Base-by-base conservation (phyloP, 2,113 vertebrate species). In the Notothenia rossii region DNA sequence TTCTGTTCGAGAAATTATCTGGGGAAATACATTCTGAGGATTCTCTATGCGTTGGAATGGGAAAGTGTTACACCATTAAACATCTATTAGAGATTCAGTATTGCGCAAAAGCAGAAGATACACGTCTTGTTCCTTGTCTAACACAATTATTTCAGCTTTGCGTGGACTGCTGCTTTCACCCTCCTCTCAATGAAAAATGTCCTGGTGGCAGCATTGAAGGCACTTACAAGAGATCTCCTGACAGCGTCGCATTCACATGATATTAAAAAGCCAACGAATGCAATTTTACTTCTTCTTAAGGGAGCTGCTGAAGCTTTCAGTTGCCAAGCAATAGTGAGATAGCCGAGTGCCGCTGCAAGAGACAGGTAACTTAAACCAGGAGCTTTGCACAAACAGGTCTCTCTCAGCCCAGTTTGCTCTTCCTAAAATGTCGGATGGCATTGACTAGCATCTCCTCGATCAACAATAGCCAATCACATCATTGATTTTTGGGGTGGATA, bases 221-320 rank as follows among this genome's bases (percentile, higher is more conserved):
- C 48, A 22, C 51, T 55, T 60, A 66, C 48, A 33, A 82, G 59
- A 77, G 75, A 72, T 61, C 84, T 75, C 83, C 83, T 72, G 84
- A 88, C 85, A 79, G 79, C 53, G 55, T 64, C 22, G 60, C 77
- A 78, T 40, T 88, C 77, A 63, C 84, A 82, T 48, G 81, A 89
- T 90, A 92, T 92, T 92, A 92, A 29, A 94, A 92, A 77, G 65
- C 76, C 89, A 89, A 88, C 89, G 94, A 92, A 95, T 94, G 93
- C 84, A 89, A 93, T 94, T 94, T 90, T 93, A 93, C 88, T 91
- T 93, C 87, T 40, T 40, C 36, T 40, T 93, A 66, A 18, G 87
- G 84, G 90, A 92, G 89, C 91, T 83, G 88, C 92, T 87, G 82
- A 92, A 91, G 93, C 91, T 94, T 94, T 93, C 92, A 91, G 94